Conservation (phyloP, 2,797 vertebrate species). For the Eutrigla gurnardus region DNA sequence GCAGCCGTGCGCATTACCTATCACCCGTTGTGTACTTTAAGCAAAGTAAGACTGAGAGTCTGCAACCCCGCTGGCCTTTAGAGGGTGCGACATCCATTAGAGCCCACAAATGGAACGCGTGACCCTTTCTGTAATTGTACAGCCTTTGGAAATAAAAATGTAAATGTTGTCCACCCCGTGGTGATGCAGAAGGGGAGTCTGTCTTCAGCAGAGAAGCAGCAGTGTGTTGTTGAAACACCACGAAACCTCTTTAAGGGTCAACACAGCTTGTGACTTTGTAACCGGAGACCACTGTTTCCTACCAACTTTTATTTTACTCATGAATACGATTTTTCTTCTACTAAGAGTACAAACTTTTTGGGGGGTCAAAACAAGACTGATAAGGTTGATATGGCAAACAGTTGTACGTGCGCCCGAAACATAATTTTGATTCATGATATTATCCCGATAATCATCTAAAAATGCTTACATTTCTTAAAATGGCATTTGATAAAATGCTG, state of each 20-base stretch:
- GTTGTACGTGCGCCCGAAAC: not conserved
- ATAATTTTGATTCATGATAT: too few species aligned
- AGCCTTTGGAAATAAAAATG: slow-evolving; percentile 14
- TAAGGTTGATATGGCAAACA: not conserved
- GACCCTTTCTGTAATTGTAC: slow-evolving; percentile 5
- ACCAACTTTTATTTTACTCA: not conserved
- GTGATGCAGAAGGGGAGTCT: not conserved
- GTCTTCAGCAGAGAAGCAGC: not conserved
- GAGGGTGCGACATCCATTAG: slow-evolving; percentile 14
- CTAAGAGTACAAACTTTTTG: not conserved
- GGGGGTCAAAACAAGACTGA: not conserved
- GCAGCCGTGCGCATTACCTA: slow-evolving; percentile 39
- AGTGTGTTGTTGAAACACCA: not conserved
- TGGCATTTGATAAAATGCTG: too few species aligned
- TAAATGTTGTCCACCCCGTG: not conserved
- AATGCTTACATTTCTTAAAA: too few species aligned
- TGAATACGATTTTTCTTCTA: not conserved
- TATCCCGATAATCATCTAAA: too few species aligned
- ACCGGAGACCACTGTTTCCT: not conserved
- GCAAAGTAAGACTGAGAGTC: not conserved
- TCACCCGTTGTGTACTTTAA: slow-evolving; percentile 46
- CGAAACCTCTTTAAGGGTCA: not conserved
- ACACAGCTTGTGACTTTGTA: not conserved
- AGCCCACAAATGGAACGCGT: slow-evolving; percentile 15
- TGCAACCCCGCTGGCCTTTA: slow-evolving; percentile 22